Base-by-base conservation (phyloP, 2,797 vertebrate genomes). In the Delichon dasypus region DNA sequence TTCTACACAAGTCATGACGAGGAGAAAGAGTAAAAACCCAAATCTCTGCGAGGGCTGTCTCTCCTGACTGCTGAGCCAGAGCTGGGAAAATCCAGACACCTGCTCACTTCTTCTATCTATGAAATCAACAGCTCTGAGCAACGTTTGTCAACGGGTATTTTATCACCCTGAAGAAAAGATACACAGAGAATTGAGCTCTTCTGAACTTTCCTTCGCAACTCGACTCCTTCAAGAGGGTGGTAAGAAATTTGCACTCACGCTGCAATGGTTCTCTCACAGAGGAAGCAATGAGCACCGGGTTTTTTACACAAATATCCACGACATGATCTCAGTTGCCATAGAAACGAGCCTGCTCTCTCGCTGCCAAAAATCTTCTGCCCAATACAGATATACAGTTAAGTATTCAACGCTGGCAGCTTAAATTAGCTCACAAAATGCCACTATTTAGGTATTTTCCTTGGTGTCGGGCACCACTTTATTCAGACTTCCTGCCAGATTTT, bases 281-380 rank as follows among this genome's bases (percentile, higher is more conserved):
- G 2, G 26, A 73, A 60, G 83, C 85, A 9, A 6, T 2, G 60
- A 94, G 89, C 3, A 0, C 47, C 20, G 4, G 3, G 13, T 14
- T 78, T 34, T 53, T 70, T 16, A 27, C 64, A 89, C 74, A 21
- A 82, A 73, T 16, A 93, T 57, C 90, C 80, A 16, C 5, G 73
- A 81, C 67, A 34, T 5, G 36, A 71, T 87, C 93, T 53, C 93
- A 17, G 94, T 88, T 93, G 88, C 25, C 93, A 95, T 93, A 19
- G 96, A 67, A 96, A 96, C 88, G 13, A 93, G 85, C 13, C 73
- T 40, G 79, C 16, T 74, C 53, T 40, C 72, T 93, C 79, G 80
- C 60, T 88, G 85, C 92, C 94, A 73, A 94, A 94, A 91, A 68
- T n/a, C 9, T 58, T 32, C 70, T 48, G 57, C 85, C 93, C 74